Evolutionary conservation across 1,140 invertebrate genomes (phyloP), one percentile per base, ranked within the genome.

Genomic region (Papilio polytes): DNA sequence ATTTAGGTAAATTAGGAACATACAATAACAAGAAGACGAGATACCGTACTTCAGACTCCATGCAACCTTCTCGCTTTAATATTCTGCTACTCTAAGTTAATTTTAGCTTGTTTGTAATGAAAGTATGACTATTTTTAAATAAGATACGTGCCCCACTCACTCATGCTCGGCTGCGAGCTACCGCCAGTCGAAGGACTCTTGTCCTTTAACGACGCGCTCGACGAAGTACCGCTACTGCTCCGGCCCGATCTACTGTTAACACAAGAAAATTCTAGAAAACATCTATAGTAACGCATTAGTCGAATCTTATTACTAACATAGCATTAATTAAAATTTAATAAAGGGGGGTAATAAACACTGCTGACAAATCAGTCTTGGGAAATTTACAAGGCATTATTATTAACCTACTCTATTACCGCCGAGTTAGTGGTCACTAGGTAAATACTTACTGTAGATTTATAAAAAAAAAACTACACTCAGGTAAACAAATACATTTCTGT

Each of bases 141-240:
- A 63, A 78, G 85, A 89, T 88, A 89, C 88, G 84, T 88, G 89
- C 90, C 91, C 91, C 91, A 92, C 87, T 93, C 89, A 89, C 88
- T 90, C 85, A 94, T 91, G 78, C 87, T 93, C 66, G 86, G 90
- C 56, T 92, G 91, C 22, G 92, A 92, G 80, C 86, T 91, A 78
- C 81, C 87, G 85, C 88, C 91, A 2, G 89, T 91, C 9, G 92
- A 89, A 7, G 92, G 91, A 87, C 84, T 92, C 89, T 90, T 95
- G 81, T 87, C 95, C 86, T 85, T 95, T 80, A 90, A 90, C 81
- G 85, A 95, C 36, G 87, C 88, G 74, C 88, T 94, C 63, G 90
- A 95, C 56, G 87, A 94, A 51, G 86, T 91, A 85, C 88, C 95
- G 86, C 88, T 94, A 44, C 92, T 95, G 86, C 88, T 94, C 36